Percentiles rank a stretch among this genome's conserved stretches.
phyloP scores from a whole-genome alignment of 2,113 vertebrate species.

The Triplophysa siluroides region DNA sequence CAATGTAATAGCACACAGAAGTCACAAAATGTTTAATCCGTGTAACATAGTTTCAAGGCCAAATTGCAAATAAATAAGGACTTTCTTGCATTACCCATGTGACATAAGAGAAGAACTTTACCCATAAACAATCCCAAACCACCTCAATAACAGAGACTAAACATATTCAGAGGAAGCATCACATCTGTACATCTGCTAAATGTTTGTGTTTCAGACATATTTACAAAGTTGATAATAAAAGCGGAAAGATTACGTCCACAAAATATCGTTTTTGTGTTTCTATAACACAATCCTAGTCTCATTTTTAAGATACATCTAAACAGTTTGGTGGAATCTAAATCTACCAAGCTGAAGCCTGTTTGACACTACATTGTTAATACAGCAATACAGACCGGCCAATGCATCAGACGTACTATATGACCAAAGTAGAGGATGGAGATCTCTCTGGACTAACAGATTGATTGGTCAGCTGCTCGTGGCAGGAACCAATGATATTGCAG shows the following conservation, averaged over 20 bases:
- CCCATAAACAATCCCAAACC: conserved; percentile 40
- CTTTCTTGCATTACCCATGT: conserved; percentile 14
- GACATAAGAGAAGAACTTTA: conserved; percentile 32
- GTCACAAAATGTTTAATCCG: conserved; percentile 54
- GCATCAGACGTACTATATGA: neutral
- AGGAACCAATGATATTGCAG: neutral
- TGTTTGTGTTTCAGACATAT: neutral
- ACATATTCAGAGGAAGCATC: conserved; percentile 28
- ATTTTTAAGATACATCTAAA: too few relatives aligned
- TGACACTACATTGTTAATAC: neutral
- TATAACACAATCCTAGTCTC: neutral
- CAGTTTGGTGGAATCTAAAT: too few relatives aligned
- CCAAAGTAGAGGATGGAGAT: neutral
- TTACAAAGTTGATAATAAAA: conserved; percentile 34
- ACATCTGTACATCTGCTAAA: conserved; percentile 38
- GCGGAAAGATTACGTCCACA: neutral
- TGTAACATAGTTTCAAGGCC: conserved; percentile 41
- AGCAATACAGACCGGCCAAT: neutral
- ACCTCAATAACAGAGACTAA: conserved; percentile 25
- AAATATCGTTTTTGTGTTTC: neutral
- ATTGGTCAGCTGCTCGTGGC: neutral
- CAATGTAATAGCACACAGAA: neutral
- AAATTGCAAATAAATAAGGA: conserved; percentile 56
- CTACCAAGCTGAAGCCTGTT: too few relatives aligned
- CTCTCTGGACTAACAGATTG: neutral